These are phyloP conservation scores for Manacus vitellinus DNA, from an alignment of 2,113 vertebrate genomes.

Conservation along the genomic window DNA sequence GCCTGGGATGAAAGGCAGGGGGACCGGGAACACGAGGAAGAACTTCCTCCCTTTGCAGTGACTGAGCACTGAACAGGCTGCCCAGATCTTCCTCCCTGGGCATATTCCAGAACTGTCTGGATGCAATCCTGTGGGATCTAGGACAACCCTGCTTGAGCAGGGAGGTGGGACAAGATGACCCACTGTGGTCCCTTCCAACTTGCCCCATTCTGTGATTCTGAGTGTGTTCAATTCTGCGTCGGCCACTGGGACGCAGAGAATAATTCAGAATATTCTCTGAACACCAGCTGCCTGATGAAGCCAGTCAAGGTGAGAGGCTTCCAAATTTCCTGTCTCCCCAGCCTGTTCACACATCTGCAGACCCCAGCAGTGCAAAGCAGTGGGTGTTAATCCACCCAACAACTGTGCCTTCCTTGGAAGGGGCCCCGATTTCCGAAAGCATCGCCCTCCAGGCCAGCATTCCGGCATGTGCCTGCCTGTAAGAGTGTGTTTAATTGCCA, in stretches of 20 bases:
- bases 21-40: not conserved
- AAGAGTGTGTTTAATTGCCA: not conserved
- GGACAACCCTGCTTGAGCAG: not conserved
- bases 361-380: not conserved
- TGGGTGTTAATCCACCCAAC: not conserved
- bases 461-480: not conserved
- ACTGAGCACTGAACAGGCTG: not conserved
- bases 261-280: not conserved
- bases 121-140: not conserved
- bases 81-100: not conserved
- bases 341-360: not conserved
- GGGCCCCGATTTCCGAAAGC: not conserved
- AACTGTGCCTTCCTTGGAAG: not conserved
- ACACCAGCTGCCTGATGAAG: not conserved
- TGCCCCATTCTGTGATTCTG: not conserved
- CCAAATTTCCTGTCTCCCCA: not conserved
- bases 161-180: not conserved
- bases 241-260: not conserved
- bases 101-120: not conserved
- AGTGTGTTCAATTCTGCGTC: fast-evolving
- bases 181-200: not conserved
- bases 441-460: not conserved
- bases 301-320: not conserved
- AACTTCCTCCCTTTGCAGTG: not conserved
- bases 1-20: not conserved